Evolutionary conservation across 2,797 vertebrate genomes (phyloP), one percentile per base, ranked within the genome.

Genomic region (Poeciliopsis gracilis): DNA sequence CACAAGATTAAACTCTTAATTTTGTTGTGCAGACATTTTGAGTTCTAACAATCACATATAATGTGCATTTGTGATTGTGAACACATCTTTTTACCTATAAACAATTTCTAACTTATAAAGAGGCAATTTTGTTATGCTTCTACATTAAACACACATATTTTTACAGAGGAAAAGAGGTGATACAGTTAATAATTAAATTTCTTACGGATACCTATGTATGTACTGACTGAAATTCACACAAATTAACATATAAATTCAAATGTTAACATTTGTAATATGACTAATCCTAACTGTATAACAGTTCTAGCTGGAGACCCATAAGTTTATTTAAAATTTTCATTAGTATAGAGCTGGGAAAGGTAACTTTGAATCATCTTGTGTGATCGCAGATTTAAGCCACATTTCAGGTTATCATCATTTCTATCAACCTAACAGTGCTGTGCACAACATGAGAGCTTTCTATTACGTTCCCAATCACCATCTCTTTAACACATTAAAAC

Each of bases 1-100:
- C 25, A 55, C 28, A 75, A 72, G 84, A 92, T 89, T 90, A 81
- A 73, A 90, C 87, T 61, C 70, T 41, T 66, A 30, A 82, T 83
- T 89, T 81, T 85, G 49, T 53, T 78, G 55, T 20, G 63, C 43
- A 82, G 49, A 86, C 82, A 59, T 79, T 86, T 80, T 87, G 82
- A 86, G 79, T 76, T 83, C 67, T 75, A 30, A 84, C 75, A 88
- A 49, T 78, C 73, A 85, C 45, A 82, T 30, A n/a, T n/a, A n/a
- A 36, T 36, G 33, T 36, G 33, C 33, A 36, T 30, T 30, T 30
- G 30, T 36, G 33, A 36, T 30, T 81, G 63, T 87, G 74, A 80
- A 82, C 38, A 49, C 43, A 87, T 91, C 82, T 69, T 76, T 23
- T 57, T 20, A 15, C 43, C 33, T 66, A 53, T 30, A 55, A 69